A percentile compares a stretch with the other conserved stretches of the same genome.
phyloP scores from a whole-genome alignment of 2,113 vertebrate genomes.

The Mormoops blainvillei region DNA sequence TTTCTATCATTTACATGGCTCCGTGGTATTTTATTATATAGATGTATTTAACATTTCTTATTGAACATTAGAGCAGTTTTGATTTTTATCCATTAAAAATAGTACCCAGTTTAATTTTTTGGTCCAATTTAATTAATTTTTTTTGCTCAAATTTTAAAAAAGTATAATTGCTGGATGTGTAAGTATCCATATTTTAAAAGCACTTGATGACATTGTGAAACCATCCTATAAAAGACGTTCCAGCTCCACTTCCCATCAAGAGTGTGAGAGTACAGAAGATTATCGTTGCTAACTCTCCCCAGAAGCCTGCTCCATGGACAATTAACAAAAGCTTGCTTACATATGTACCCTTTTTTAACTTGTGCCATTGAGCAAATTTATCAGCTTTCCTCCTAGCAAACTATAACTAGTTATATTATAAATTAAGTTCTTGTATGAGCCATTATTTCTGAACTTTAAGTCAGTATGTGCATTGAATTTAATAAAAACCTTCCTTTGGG shows the following conservation, averaged over 20 bases:
- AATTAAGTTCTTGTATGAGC: neutral
- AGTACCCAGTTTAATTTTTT: neutral
- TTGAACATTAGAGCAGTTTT: neutral
- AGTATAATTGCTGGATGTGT: neutral
- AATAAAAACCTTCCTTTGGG: neutral
- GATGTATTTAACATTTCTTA: neutral
- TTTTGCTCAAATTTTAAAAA: neutral
- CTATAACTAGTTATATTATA: neutral
- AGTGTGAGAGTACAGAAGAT: neutral
- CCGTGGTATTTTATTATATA: neutral
- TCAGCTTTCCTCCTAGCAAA: neutral
- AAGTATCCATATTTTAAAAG: neutral
- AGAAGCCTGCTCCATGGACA: neutral
- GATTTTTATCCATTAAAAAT: neutral
- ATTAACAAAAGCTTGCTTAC: neutral
- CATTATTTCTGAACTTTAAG: neutral
- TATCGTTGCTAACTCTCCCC: neutral
- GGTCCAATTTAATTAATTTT: neutral
- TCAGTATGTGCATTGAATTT: neutral
- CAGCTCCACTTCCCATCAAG: neutral
- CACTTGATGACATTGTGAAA: neutral
- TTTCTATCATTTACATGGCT: neutral
- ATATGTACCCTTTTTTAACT: neutral
- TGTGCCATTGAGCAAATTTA: neutral
- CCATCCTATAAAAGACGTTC: neutral